Evolutionary conservation across 1,140 invertebrate species (phyloP), one percentile per base, ranked within the genome.

Genomic region (Drosophila ogumai): DNA sequence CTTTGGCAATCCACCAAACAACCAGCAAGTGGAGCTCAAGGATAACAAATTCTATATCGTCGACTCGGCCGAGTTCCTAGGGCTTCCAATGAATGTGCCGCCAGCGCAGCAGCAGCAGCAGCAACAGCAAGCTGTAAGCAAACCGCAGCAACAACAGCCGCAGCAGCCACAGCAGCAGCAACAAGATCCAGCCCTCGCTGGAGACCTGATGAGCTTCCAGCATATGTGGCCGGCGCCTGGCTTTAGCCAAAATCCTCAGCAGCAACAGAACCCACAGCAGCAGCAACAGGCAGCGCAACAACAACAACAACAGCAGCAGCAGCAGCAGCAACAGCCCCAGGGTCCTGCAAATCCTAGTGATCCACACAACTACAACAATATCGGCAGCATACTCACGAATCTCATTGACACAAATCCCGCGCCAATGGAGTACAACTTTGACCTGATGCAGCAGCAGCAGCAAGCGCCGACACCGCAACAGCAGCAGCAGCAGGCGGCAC

Each of bases 301-400:
- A 19, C 81, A 79, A n/a, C 81, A 81, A n/a, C 81, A 68, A 13
- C 82, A 75, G 36, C 81, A 49, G 46, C 81, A 68, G n/a, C 82
- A 75, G 41, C 81, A 49, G 46, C 46, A 90, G 40, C 75, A 82
- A 32, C 81, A 85, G n/a, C 61, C 78, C n/a, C 79, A 82, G 50
- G 46, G 49, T 12, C 82, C 63, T 49, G 61, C 66, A 7, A 90
- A 86, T 60, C 65, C 64, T 31, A 68, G 67, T 67, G 91, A 92
- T 81, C 66, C 86, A 7, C 90, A 92, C 57, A 92, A 81, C 25
- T 92, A 92, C 52, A 92, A 92, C 34, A 92, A 92, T 34, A 92
- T 92, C 65, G 91, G 91, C 49, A 92, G 91, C 74, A 92, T 92
- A 79, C 79, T 92, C 50, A 92, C 91, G 82, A 92, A 92, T 92